phyloP scores from a whole-genome alignment of 2,113 vertebrate genomes.

The Phrynosoma platyrhinos region DNA sequence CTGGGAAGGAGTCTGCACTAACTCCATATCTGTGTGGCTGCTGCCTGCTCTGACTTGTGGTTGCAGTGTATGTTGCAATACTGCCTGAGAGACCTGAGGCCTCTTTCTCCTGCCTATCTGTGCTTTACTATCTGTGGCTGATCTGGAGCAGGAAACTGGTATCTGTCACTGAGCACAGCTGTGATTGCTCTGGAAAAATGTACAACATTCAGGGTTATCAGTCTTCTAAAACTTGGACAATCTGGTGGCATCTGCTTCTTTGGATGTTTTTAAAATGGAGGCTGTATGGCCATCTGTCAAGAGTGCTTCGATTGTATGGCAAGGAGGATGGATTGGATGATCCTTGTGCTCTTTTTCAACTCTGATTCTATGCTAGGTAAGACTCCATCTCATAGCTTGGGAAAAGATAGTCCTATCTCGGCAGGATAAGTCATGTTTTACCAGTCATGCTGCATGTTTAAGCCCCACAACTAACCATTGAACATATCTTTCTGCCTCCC shows the following conservation, averaged over 20 bases:
- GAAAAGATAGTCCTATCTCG: background rate
- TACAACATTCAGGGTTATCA: too few relatives aligned
- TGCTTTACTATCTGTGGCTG: background rate
- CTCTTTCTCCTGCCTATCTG: background rate
- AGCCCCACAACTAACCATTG: background rate
- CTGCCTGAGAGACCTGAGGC: too few relatives aligned
- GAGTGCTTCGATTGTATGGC: too few relatives aligned
- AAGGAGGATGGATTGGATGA: too few relatives aligned
- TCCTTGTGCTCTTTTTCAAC: too few relatives aligned
- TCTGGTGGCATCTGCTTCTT: too few relatives aligned
- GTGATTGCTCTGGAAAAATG: background rate
- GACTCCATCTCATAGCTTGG: too few relatives aligned
- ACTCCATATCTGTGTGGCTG: too few relatives aligned
- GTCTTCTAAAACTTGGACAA: background rate
- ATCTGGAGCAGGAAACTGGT: background rate
- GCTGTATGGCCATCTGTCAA: too few relatives aligned
- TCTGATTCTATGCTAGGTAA: too few relatives aligned
- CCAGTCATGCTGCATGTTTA: background rate
- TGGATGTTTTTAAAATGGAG: too few relatives aligned
- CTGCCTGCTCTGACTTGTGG: background rate
- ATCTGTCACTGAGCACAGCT: background rate
- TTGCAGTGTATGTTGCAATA: background rate
- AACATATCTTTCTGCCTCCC: background rate
- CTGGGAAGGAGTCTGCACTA: too few relatives aligned
- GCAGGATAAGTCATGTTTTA: background rate